Evolutionary conservation across 2,113 vertebrate species (phyloP).

Genomic region (Hemiprocne comata): DNA sequence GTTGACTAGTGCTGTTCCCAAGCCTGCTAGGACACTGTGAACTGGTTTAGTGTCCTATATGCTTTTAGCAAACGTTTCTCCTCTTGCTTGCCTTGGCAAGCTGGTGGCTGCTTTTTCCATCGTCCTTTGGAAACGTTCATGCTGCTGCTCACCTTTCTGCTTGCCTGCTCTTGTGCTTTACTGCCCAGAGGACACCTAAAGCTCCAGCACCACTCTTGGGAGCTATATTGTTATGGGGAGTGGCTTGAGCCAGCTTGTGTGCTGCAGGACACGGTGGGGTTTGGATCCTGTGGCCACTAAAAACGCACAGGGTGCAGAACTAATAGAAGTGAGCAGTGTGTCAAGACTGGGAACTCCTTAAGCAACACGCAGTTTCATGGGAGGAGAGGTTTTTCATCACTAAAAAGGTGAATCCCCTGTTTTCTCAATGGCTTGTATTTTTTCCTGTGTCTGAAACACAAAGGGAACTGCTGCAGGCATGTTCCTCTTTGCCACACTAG

Average conservation of each 20-base stretch:
- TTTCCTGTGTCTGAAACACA: background rate
- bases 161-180: background rate
- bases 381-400: background rate
- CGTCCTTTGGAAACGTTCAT: background rate
- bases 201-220: too few species aligned
- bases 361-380: background rate
- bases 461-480: background rate
- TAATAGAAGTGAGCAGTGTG: accelerated
- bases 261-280: background rate
- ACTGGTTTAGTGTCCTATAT: conserved; percentile 7
- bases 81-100: background rate
- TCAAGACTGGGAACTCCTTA: background rate
- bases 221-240: background rate
- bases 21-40: background rate
- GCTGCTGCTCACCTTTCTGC: background rate
- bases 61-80: background rate
- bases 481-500: background rate
- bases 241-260: background rate
- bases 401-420: background rate
- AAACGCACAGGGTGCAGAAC: background rate
- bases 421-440: background rate
- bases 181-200: background rate
- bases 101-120: background rate
- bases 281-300: background rate
- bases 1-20: background rate